A percentile compares a stretch with the other conserved stretches of the same genome.
phyloP scores from a whole-genome alignment of 2,113 vertebrate species.

The Thymallus thymallus region DNA sequence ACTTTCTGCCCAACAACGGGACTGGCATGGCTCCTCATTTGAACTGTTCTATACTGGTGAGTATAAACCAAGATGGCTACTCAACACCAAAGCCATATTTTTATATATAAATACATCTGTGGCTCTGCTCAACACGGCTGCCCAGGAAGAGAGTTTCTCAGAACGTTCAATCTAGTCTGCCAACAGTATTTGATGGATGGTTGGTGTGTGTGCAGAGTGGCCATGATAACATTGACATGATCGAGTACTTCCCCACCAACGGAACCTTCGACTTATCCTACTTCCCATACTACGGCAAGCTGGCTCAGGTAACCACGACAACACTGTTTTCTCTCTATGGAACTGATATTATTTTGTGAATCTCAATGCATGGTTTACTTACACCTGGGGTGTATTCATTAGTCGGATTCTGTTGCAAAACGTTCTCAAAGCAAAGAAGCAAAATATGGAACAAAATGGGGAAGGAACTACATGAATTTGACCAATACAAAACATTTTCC shows the following conservation, averaged over 20 bases:
- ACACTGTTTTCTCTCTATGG: not conserved
- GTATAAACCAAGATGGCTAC: constrained; percentile 26
- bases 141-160: too few relatives aligned
- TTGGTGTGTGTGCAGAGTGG: constrained; percentile 48
- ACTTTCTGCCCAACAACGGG: constrained; percentile 74
- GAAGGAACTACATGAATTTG: too few relatives aligned
- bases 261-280: constrained; percentile 81
- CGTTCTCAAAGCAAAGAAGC: too few relatives aligned
- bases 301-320: constrained; percentile 75
- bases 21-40: constrained; percentile 67
- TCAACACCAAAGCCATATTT: not conserved
- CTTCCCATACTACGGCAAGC: constrained; percentile 88
- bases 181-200: too few relatives aligned
- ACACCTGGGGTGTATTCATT: not conserved
- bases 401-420: not conserved
- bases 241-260: constrained; percentile 75
- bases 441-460: too few relatives aligned
- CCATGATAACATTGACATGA: constrained; percentile 53
- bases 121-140: too few relatives aligned
- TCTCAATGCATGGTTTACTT: too few relatives aligned
- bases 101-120: too few relatives aligned
- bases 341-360: not conserved
- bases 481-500: too few relatives aligned
- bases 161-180: too few relatives aligned
- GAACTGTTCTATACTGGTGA: constrained; percentile 80